Percentiles rank a stretch among this genome's conserved stretches.
Conservation (phyloP, 2,113 vertebrate genomes). For the Rhynchopsitta pachyrhyncha region DNA sequence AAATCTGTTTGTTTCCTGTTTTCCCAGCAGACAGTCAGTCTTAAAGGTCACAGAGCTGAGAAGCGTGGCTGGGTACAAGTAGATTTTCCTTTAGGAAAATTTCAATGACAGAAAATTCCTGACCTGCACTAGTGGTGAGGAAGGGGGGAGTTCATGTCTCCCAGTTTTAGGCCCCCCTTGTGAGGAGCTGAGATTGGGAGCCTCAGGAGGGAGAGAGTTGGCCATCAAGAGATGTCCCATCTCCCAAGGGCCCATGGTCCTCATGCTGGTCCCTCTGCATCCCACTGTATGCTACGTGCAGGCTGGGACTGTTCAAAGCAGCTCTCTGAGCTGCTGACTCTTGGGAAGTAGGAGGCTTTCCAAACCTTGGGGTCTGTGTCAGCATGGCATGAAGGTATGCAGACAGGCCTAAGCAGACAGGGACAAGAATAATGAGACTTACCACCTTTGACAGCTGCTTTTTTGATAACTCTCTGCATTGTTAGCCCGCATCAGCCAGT, state of each 20-base stretch:
- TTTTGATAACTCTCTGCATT: not conserved
- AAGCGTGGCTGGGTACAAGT: not conserved
- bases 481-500: not conserved
- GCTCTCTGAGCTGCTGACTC: not conserved
- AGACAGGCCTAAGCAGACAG: conserved; percentile 19
- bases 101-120: conserved; percentile 11
- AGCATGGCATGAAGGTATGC: not conserved
- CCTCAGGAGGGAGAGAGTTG: not conserved
- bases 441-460: not conserved
- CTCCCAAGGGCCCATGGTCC: not conserved
- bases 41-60: conserved; percentile 58
- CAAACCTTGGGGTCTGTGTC: not conserved
- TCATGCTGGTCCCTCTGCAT: not conserved
- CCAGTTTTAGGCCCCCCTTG: not conserved
- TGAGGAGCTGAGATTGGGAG: not conserved
- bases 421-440: conserved; percentile 20
- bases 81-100: conserved; percentile 46
- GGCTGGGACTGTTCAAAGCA: not conserved
- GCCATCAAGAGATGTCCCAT: not conserved
- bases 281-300: not conserved
- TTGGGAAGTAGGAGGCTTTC: not conserved
- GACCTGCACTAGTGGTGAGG: not conserved
- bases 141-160: not conserved
- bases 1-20: conserved; percentile 62
- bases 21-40: conserved; percentile 47